Base-by-base conservation (phyloP, 1,140 invertebrate genomes). In the Trachelipus rathkii region DNA sequence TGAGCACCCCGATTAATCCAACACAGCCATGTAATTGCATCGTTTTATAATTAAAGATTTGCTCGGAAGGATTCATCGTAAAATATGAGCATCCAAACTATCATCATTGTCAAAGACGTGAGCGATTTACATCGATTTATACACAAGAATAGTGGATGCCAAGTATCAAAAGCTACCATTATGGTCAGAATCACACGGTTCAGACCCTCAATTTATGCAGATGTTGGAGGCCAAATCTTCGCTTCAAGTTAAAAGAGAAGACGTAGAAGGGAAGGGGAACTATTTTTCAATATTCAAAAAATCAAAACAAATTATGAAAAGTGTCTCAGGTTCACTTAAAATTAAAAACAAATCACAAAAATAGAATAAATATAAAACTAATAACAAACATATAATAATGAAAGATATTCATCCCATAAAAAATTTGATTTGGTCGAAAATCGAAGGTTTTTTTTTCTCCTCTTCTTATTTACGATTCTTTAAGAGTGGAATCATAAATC, bases 91-190 rank as follows among this genome's bases (percentile, higher is more conserved):
- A 19, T 19, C 50, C 50, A 60, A 60, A 60, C 50, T 60, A 60
- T 60, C 50, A 60, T 60, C 50, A 60, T 60, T 60, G 50, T 60
- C 50, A 60, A 19, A 60, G 50, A 19, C 50, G 50, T 60, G 50
- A 60, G 50, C 50, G 50, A 60, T 60, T 60, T 60, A 60, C 19
- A 60, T 60, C 50, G 50, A 60, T 60, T 60, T 60, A 60, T 60
- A 1, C 19, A 60, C 50, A 60, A 60, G 50, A 15, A 60, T 60
- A 13, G 50, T 19, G 50, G 50, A 60, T 60, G 19, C 11, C 50
- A 60, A 60, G 50, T 60, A 60, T 19, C 50, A 13, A 60, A 60
- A 60, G 50, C 50, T 60, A 60, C 50, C 19, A 60, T 60, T 60
- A 60, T 60, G 50, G 50, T 60, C 50, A 60, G 50, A 60, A 60